These are phyloP conservation scores for Nasonovia ribisnigri DNA, from an alignment of 2,888 invertebrate species.

Conservation along the genomic window DNA sequence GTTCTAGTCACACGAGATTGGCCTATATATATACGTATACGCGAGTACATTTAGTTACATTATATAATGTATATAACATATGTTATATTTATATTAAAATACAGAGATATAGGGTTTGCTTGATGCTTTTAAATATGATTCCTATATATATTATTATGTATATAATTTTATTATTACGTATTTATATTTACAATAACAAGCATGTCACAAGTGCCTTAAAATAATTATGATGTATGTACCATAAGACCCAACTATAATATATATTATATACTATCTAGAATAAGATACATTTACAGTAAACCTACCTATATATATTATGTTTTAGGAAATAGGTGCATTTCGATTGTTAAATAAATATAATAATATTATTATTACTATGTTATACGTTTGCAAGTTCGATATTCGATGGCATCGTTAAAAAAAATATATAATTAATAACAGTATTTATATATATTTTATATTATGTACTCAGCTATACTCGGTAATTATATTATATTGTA, in stretches of 20 bases:
- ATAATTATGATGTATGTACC: neutral
- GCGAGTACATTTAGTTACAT: neutral
- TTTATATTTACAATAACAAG: neutral
- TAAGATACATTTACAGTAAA: neutral
- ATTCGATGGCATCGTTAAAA: neutral
- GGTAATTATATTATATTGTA: neutral
- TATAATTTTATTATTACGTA: neutral
- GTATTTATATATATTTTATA: neutral
- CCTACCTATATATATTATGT: neutral
- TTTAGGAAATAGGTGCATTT: neutral
- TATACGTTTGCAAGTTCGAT: neutral
- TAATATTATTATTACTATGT: neutral
- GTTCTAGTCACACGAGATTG: conserved; percentile 31
- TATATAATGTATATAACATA: no score
- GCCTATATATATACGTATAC: neutral
- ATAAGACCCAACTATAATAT: neutral
- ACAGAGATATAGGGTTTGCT: neutral
- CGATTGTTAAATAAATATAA: neutral
- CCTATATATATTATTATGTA: neutral
- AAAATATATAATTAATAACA: neutral
- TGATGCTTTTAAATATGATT: neutral
- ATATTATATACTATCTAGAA: neutral
- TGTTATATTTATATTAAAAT: neutral
- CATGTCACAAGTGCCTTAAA: conserved; percentile 19
- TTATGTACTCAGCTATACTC: neutral